A percentile compares a stretch with the other conserved stretches of the same genome.
These are phyloP conservation scores for Pelecanoides urinatrix DNA, from an alignment of 2,113 vertebrate species.

Conservation along the genomic window DNA sequence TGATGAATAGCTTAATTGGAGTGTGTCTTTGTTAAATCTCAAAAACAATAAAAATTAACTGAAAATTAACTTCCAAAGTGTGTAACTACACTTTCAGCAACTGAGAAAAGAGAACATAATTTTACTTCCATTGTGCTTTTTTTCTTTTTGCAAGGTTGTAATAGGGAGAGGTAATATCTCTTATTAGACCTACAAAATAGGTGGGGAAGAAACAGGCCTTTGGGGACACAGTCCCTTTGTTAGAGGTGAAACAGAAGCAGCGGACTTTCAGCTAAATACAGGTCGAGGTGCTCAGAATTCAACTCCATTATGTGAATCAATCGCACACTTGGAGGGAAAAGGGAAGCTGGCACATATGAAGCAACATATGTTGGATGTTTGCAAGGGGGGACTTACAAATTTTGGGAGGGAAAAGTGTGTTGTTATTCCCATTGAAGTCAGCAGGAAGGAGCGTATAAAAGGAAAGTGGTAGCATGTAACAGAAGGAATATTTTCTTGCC, in stretches of 20 bases:
- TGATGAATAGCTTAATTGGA: background rate
- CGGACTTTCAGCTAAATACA: background rate
- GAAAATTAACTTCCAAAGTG: background rate
- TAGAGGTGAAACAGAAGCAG: background rate
- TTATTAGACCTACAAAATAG: background rate
- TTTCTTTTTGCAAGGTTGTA: background rate
- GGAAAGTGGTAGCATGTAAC: background rate
- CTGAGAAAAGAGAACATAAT: background rate
- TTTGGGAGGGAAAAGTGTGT: background rate
- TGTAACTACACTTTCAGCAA: background rate
- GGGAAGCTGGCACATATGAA: background rate
- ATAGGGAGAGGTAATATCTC: background rate
- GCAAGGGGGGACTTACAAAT: background rate
- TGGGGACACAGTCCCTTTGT: background rate
- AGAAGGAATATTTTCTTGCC: background rate
- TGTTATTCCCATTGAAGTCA: background rate
- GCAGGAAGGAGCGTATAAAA: background rate
- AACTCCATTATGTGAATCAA: rapidly evolving
- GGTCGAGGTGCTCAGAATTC: background rate
- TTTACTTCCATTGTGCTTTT: background rate
- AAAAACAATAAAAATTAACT: background rate
- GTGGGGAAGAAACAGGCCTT: background rate
- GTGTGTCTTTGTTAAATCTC: background rate
- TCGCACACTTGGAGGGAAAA: background rate
- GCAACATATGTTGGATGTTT: background rate